Conservation (phyloP, 2,888 invertebrate species). For the Gari tellinella region DNA sequence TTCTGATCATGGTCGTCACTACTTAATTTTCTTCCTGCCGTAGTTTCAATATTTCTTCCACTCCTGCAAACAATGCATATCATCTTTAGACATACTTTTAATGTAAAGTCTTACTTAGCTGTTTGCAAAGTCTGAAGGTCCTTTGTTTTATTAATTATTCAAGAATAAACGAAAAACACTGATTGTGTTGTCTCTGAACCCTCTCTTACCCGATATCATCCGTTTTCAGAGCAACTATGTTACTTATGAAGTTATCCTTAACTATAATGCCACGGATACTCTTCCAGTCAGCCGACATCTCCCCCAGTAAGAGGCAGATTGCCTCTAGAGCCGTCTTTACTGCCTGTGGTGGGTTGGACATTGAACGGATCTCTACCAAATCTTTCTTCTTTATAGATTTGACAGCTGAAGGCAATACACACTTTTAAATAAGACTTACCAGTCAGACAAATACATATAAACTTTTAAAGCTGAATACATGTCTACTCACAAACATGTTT, state of each 20-base stretch:
- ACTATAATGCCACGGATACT: conserved; percentile 98
- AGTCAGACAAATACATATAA: no score
- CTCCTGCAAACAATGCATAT: no score
- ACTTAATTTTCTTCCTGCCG: no score
- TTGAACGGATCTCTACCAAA: conserved; percentile 98
- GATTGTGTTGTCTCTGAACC: background rate
- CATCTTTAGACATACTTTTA: no score
- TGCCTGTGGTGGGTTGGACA: conserved; percentile 99
- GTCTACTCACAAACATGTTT: background rate
- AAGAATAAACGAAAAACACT: no score
- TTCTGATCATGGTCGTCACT: no score
- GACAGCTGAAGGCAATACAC: conserved; percentile 89
- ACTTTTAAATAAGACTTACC: background rate
- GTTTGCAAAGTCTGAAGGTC: no score
- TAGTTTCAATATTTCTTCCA: no score
- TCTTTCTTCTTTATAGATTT: conserved; percentile 99
- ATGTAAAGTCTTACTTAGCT: no score
- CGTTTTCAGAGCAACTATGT: conserved; percentile 82
- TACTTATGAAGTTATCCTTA: conserved; percentile 90
- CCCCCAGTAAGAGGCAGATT: conserved; percentile 98
- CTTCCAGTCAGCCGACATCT: conserved; percentile 99
- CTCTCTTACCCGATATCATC: conserved; percentile 80
- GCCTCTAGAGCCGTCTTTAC: conserved; percentile 99
- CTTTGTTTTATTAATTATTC: no score
- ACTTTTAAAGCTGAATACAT: background rate